Base-by-base conservation (phyloP, 1,140 invertebrate genomes). In the Cherax quadricarinatus region DNA sequence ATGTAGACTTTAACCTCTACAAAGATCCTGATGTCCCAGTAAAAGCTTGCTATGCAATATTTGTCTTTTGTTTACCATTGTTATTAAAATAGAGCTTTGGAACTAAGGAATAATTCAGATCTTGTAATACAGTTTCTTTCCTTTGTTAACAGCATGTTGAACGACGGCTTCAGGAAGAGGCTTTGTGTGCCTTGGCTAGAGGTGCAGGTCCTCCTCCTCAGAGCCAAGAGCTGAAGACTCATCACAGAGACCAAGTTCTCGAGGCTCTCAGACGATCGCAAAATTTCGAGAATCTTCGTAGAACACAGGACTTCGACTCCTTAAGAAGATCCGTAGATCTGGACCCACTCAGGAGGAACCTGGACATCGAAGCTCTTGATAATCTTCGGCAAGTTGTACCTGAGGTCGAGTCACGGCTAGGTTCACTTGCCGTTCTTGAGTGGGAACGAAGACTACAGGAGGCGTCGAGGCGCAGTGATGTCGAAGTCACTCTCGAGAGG, bases 211-310 rank as follows among this genome's bases (percentile, higher is more conserved):
- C 81, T 83, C 87, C 75, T 18, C 53, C 85, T 62, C 75, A 84
- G 7, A 87, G 85, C 30, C 85, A 80, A 62, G 92, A 88, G 16
- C 75, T 88, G 21, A 80, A 88, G 57, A 81, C 86, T 6, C 82
- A 83, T 2, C 88, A 87, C 62, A 48, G 93, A 30, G 93, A 93
- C 53, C 93, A 93, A 48, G 60, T 93, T 18, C 60, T 93, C 66
- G 90, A 92, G 79, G 90, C 80, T 7, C 30, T 91, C 41, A 62
- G 90, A 51, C 84, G 85, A 9, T 91, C 84, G 41, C 90, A 91
- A 9, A 80, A 79, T 53, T 82, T 91, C 21, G 90, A 86, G 9
- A 86, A 70, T 16, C 66, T 91, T 48, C 81, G 86, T 49, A 53
- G 88, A 18, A 88, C 93, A 24, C 79, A 84, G 12, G 91, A 89